Evolutionary conservation across 2,888 invertebrate genomes (phyloP), one percentile per base, ranked within the genome.

Genomic region (Melanophora roralis): DNA sequence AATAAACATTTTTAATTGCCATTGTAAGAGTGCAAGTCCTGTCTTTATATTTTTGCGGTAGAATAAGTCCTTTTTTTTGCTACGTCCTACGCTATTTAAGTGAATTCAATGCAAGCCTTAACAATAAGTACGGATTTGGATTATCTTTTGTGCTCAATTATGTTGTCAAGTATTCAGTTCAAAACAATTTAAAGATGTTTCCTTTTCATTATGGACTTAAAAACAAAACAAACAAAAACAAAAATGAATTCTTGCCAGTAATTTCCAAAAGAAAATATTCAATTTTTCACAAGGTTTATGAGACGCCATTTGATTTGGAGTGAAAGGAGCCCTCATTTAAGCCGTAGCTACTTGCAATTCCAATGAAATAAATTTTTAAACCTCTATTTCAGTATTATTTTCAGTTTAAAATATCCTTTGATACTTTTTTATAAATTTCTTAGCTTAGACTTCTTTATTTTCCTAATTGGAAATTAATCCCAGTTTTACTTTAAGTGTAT

Each of bases 1-100:
- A 57, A 69, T 78, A 71, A 69, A 78, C 51, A 72, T 81, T 78
- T 78, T 62, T 81, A 81, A 81, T 81, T 81, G 75, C 81, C 68
- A 72, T 81, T 76, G 68, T 78, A 43, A 72, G 51, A 16, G 74
- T 74, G 65, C 65, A 69, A 78, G 78, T 59, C 73, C 72, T 80
- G 76, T 68, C 57, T 76, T 76, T 67, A 72, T 1, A 57, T 59
- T 49, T 76, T 80, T 80, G 76, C 68, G 76, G 80, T 76, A 80
- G 68, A 77, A 68, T 80, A 76, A 73, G 68, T 76, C 21, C 62
- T 68, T 55, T 53, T 53, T 69, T 72, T 75, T n/a, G n/a, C 49
- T 43, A 68, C 27, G 51, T 67, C 47, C 40, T 51, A 36, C 34
- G 57, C 27, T 67, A 60, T 71, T 71, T 65, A 57, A 64, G 11